phyloP scores from a whole-genome alignment of 2,797 vertebrate genomes.

The Syndactyla subalaris region DNA sequence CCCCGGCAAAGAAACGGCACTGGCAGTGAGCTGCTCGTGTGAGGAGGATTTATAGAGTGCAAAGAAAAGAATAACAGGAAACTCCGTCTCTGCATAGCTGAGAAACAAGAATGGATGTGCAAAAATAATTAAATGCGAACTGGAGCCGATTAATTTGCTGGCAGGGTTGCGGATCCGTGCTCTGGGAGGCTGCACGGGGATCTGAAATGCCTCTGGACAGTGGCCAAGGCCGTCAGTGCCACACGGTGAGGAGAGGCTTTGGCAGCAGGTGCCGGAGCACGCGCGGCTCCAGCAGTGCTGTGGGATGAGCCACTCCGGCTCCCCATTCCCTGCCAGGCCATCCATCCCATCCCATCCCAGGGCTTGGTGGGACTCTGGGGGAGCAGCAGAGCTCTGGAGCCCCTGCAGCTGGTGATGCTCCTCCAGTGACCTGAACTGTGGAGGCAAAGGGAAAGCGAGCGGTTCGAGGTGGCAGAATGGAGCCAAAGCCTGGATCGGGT shows the following conservation, averaged over 20 bases:
- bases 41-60: not conserved
- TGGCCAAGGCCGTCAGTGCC: conserved; percentile 9
- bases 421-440: fast-evolving
- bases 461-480: not conserved
- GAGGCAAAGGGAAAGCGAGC: fast-evolving
- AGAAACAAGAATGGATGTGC: not conserved
- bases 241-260: not conserved
- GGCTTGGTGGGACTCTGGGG: not conserved
- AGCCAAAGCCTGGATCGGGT: not conserved
- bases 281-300: not conserved
- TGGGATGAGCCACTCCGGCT: not conserved
- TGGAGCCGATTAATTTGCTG: not conserved
- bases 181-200: not conserved
- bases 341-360: not conserved
- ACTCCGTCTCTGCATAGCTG: conserved; percentile 3
- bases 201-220: conserved; percentile 25
- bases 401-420: not conserved
- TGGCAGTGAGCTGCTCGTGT: not conserved
- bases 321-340: not conserved
- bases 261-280: conserved; percentile 8
- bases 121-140: not conserved
- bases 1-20: conserved; percentile 45
- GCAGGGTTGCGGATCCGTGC: not conserved
- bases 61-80: conserved; percentile 41
- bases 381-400: not conserved